A percentile compares a stretch with the other conserved stretches of the same genome.
These are phyloP conservation scores for Malthinus seriepunctatus DNA, from an alignment of 2,888 invertebrate genomes.

Conservation along the genomic window DNA sequence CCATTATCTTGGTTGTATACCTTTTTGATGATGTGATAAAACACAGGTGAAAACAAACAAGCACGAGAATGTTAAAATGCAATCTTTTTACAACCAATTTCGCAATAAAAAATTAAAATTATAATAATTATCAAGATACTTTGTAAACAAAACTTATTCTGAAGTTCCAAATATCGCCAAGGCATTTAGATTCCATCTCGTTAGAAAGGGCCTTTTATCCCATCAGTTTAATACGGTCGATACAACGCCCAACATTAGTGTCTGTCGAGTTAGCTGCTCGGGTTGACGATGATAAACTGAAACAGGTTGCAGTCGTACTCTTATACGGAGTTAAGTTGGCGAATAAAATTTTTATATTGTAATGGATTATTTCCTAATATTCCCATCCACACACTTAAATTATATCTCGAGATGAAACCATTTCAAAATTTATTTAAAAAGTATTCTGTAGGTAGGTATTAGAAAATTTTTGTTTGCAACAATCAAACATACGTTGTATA, in stretches of 20 bases:
- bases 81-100: neutral
- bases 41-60: constrained; percentile 4
- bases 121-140: too few relatives aligned
- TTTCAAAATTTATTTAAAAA: too few relatives aligned
- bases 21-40: constrained; percentile 3
- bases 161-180: neutral
- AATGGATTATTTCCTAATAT: too few relatives aligned
- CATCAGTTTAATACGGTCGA: constrained; percentile 18
- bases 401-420: too few relatives aligned
- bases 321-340: neutral
- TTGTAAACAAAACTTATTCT: too few relatives aligned
- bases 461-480: too few relatives aligned
- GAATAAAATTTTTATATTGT: too few relatives aligned
- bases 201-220: constrained; percentile 8
- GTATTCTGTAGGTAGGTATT: too few relatives aligned
- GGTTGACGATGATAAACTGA: constrained; percentile 28
- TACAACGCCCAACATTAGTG: constrained; percentile 26
- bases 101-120: too few relatives aligned
- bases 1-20: neutral
- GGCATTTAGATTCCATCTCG: constrained; percentile 5
- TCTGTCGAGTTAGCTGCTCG: constrained; percentile 26
- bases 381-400: too few relatives aligned
- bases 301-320: constrained; percentile 16
- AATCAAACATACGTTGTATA: too few relatives aligned
- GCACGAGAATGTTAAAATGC: neutral